phyloP scores from a whole-genome alignment of 2,888 invertebrate genomes.

The Aleiodes alternator region DNA sequence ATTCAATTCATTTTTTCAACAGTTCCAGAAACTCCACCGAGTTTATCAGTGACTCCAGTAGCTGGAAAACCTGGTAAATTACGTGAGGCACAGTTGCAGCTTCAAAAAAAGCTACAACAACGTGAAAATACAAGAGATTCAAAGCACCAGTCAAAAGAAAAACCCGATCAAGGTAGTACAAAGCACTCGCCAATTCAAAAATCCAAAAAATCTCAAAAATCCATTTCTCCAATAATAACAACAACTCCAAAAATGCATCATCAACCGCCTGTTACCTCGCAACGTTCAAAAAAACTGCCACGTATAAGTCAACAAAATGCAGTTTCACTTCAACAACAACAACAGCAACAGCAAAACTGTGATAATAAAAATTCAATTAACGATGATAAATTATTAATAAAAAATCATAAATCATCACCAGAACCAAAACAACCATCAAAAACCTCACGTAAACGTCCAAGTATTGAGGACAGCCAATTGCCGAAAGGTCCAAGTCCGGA shows the following conservation, averaged over 20 bases:
- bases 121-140: conserved; percentile 81
- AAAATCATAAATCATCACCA: conserved; percentile 50
- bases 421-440: conserved; percentile 53
- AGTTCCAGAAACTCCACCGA: conserved; percentile 64
- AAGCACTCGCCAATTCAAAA: conserved; percentile 40
- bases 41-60: conserved; percentile 61
- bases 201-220: conserved; percentile 28
- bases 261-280: conserved; percentile 56
- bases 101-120: conserved; percentile 83
- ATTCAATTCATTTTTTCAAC: background rate
- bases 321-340: conserved; percentile 69
- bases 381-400: conserved; percentile 61
- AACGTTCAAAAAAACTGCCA: conserved; percentile 54
- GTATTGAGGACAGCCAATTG: conserved; percentile 56
- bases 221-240: conserved; percentile 44
- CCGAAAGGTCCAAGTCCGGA: conserved; percentile 69
- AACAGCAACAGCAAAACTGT: conserved; percentile 64
- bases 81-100: conserved; percentile 80
- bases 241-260: conserved; percentile 56
- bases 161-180: conserved; percentile 59
- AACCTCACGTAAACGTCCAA: conserved; percentile 70
- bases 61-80: conserved; percentile 74
- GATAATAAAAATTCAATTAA: conserved; percentile 69
- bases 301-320: conserved; percentile 53
- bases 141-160: conserved; percentile 76